A percentile compares a stretch with the other conserved stretches of the same genome.
phyloP scores from a whole-genome alignment of 2,113 vertebrate genomes.

The Talpa occidentalis region DNA sequence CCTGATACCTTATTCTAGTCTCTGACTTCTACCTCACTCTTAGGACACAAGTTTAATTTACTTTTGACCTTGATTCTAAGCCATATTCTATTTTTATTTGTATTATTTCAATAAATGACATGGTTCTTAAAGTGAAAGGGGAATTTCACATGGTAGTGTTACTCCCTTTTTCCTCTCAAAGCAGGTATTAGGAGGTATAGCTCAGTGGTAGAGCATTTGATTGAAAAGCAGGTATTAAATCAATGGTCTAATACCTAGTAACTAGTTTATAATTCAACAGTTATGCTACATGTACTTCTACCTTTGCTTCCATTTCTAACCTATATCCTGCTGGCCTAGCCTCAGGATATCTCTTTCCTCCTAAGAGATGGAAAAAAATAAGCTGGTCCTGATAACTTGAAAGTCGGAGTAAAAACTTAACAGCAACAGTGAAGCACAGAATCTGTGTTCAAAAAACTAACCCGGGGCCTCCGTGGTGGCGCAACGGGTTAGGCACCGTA shows the following conservation, averaged over 20 bases:
- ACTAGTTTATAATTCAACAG: neutral
- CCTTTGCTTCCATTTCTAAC: neutral
- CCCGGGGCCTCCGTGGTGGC: too few species aligned
- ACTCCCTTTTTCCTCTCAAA: neutral
- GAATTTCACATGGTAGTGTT: neutral
- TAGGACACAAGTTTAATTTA: neutral
- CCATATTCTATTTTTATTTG: neutral
- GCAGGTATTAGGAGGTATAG: neutral
- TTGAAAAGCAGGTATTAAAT: too few species aligned
- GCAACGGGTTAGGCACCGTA: too few species aligned
- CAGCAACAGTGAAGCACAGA: neutral
- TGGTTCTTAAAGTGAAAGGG: neutral
- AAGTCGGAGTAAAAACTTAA: neutral
- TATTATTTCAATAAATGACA: neutral
- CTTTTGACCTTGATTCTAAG: neutral
- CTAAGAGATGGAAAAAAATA: neutral
- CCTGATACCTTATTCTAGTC: neutral
- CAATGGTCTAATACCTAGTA: neutral
- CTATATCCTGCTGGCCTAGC: neutral
- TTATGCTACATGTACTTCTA: neutral
- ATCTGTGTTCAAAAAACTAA: neutral
- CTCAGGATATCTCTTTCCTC: neutral
- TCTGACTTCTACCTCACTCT: neutral
- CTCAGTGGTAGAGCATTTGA: too few species aligned
- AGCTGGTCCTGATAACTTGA: neutral